phyloP scores from a whole-genome alignment of 2,113 vertebrate species.

The Gymnarchus niloticus region DNA sequence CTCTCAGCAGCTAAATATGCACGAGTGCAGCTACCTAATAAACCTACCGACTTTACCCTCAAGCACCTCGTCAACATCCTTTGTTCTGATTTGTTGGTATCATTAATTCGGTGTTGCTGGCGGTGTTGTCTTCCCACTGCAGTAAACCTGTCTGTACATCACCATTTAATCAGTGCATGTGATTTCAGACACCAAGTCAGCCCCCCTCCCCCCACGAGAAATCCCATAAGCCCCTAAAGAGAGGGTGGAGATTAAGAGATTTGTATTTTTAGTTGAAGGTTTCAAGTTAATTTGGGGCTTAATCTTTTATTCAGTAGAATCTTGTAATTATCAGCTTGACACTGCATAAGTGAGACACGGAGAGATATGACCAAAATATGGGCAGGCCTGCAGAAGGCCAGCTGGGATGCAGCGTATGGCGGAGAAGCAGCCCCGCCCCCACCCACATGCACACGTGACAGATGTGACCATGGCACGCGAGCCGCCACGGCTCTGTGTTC shows the following conservation, averaged over 20 bases:
- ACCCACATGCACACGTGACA: neutral
- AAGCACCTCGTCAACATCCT: neutral
- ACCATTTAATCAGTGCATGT: neutral
- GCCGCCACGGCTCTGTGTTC: too few species aligned
- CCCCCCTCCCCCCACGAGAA: neutral
- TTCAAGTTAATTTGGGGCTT: neutral
- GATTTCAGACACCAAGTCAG: neutral
- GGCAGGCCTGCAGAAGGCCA: neutral
- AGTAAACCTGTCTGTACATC: neutral
- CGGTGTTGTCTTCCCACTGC: neutral
- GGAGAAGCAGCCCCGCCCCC: too few species aligned
- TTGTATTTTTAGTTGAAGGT: constrained; percentile 9
- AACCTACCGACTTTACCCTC: neutral
- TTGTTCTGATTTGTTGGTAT: neutral
- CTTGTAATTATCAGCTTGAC: constrained; percentile 7
- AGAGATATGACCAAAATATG: neutral
- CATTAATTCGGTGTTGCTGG: neutral
- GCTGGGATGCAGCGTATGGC: too few species aligned
- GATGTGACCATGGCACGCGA: neutral
- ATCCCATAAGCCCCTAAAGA: neutral
- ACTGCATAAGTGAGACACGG: neutral
- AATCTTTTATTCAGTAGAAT: constrained; percentile 9
- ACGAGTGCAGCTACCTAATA: neutral
- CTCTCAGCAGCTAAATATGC: neutral
- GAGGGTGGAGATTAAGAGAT: neutral